These are phyloP conservation scores for Clistopyga incitator DNA, from an alignment of 2,888 invertebrate genomes.

Conservation along the genomic window DNA sequence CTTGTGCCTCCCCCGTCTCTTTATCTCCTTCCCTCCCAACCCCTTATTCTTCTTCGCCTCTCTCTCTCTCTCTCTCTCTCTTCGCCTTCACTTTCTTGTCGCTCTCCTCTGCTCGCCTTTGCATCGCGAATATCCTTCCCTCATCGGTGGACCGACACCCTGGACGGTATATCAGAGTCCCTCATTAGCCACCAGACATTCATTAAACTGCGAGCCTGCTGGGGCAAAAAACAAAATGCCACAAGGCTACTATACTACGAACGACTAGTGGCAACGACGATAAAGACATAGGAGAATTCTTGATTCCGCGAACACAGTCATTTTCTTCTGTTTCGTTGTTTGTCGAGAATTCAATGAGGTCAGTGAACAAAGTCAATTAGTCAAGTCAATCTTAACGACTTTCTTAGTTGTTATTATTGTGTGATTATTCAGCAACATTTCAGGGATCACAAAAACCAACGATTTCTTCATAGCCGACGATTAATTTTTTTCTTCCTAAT, in stretches of 20 bases:
- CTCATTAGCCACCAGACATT: slow-evolving; percentile 74
- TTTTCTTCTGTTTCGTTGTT: too few species aligned
- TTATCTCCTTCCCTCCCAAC: slow-evolving; percentile 61
- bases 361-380: too few species aligned
- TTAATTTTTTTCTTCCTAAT: too few species aligned
- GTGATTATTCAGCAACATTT: too few species aligned
- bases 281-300: slow-evolving; percentile 16
- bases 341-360: too few species aligned
- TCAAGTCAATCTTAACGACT: too few species aligned
- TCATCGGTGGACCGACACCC: slow-evolving; percentile 69
- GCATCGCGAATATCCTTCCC: slow-evolving; percentile 56
- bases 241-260: slow-evolving; percentile 21
- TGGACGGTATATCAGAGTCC: slow-evolving; percentile 72
- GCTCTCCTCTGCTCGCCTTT: slow-evolving; percentile 63
- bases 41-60: slow-evolving; percentile 47
- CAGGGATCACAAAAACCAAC: too few species aligned
- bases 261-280: slow-evolving; percentile 1
- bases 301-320: neutral
- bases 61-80: too few species aligned
- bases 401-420: too few species aligned
- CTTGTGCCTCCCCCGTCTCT: slow-evolving; percentile 21
- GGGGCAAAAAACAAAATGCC: slow-evolving; percentile 67
- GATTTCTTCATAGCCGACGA: too few species aligned
- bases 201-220: slow-evolving; percentile 72
- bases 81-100: slow-evolving; percentile 58